Evolutionary conservation across 1,140 invertebrate species (phyloP).

Genomic region (Drosophila kohkoa): DNA sequence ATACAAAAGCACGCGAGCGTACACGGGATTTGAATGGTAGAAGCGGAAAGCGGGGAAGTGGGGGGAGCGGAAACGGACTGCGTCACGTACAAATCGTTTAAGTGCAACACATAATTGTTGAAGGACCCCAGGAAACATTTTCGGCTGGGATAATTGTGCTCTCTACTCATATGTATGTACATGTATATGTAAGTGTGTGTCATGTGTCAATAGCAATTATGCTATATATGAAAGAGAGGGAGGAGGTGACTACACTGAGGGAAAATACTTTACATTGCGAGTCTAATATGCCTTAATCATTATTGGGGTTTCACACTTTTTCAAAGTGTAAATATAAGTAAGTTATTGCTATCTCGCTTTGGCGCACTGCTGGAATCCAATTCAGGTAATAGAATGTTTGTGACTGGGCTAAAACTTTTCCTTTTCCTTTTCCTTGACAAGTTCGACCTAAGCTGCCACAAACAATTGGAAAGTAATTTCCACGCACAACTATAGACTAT

Average conservation of each 20-base stretch:
- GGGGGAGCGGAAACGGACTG: background rate
- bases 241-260: constrained; percentile 21
- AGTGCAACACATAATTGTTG: constrained; percentile 80
- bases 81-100: constrained; percentile 80
- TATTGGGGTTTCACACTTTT: background rate
- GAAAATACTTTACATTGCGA: constrained; percentile 5
- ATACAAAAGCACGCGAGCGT: constrained; percentile 68
- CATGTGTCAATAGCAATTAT: constrained; percentile 75
- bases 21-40: constrained; percentile 27
- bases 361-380: background rate
- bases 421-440: constrained; percentile 47
- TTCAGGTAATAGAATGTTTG: constrained; percentile 37
- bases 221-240: constrained; percentile 1
- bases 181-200: constrained; percentile 13
- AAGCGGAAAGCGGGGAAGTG: background rate
- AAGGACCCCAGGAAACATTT: constrained; percentile 42
- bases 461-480: constrained; percentile 55
- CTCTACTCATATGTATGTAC: background rate
- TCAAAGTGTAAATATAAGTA: background rate
- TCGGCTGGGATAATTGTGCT: constrained; percentile 41
- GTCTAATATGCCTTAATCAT: background rate
- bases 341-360: background rate
- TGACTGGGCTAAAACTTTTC: constrained; percentile 37
- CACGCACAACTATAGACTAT: constrained; percentile 32
- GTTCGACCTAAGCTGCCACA: constrained; percentile 51